Percentiles rank a stretch among this genome's conserved stretches.
These are phyloP conservation scores for Pimpla rufipes DNA, from an alignment of 2,888 invertebrate genomes.

Conservation along the genomic window DNA sequence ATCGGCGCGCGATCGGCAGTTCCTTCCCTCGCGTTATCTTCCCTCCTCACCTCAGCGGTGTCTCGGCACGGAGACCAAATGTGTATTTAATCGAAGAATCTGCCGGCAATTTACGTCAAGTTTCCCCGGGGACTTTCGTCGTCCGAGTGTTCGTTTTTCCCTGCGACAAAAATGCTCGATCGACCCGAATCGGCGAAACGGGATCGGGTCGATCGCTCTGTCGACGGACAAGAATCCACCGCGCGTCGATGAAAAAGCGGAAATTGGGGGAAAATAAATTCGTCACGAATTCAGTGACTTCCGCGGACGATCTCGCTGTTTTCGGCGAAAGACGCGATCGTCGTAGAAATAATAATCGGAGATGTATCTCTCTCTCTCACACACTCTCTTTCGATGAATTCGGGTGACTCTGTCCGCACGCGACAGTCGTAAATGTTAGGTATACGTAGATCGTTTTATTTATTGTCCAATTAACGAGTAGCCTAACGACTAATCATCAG, in stretches of 20 bases:
- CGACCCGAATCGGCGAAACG: slow-evolving; percentile 3
- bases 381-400: slow-evolving; percentile 61
- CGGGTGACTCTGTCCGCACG: slow-evolving; percentile 65
- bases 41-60: slow-evolving; percentile 9
- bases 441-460: slow-evolving; percentile 81
- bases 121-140: slow-evolving; percentile 3
- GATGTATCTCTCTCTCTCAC: too few relatives aligned
- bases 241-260: neutral
- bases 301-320: slow-evolving; percentile 27
- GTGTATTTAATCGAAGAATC: slow-evolving; percentile 25
- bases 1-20: neutral
- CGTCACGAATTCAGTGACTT: neutral
- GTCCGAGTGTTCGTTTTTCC: slow-evolving; percentile 3
- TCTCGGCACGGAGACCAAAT: slow-evolving; percentile 55
- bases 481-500: slow-evolving; percentile 81
- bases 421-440: slow-evolving; percentile 66
- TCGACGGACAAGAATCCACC: slow-evolving; percentile 8
- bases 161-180: neutral
- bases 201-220: slow-evolving; percentile 25
- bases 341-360: slow-evolving; percentile 49
- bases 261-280: too few relatives aligned
- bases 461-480: slow-evolving; percentile 81
- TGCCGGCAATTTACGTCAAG: neutral
- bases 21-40: slow-evolving; percentile 22
- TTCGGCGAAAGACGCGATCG: slow-evolving; percentile 15